Evolutionary conservation across 2,797 vertebrate species (phyloP), one percentile per base, ranked within the genome.

Genomic region (Garrulus glandarius): DNA sequence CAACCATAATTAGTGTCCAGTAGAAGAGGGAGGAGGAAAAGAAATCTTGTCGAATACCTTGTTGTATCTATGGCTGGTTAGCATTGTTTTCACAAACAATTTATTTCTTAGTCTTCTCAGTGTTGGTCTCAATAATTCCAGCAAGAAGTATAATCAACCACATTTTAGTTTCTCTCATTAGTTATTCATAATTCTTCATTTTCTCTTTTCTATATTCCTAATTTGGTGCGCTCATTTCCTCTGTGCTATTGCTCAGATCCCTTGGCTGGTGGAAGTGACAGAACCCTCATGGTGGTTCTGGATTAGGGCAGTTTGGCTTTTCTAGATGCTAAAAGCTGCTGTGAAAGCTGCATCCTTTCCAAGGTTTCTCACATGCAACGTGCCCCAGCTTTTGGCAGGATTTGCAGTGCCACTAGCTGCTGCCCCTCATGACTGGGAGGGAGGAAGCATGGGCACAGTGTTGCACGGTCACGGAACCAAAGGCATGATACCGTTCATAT

Each of bases 21-120:
- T 0, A n/a, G 8, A 72, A 7, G 4, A 1, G 2, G 5, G 1
- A 26, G 23, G 7, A 27, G 26, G 21, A 67, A 26, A 37, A 22
- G 4, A 67, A 37, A 7, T 11, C 34, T 74, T 68, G 37, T 36
- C 65, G 53, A 86, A 72, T 18, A 72, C 5, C 9, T 52, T 50
- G 36, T 34, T 71, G 16, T 24, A 65, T 34, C 32, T 85, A 26
- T 9, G 2, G 46, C 15, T 76, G 10, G 8, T 34, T 37, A 81
- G 30, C 50, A 43, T 7, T 63, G 21, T 32, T 93, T 75, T 90
- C 56, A 84, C 26, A 80, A 72, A 43, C 6, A 47, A 3, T 30
- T 61, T 34, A 36, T 59, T 47, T 44, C 6, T 39, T 64, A 24
- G 43, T 32, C n/a, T 82, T 71, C 41, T 47, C 63, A 16, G 7